A percentile compares a stretch with the other conserved stretches of the same genome.
Evolutionary conservation across 2,888 invertebrate species (phyloP).

Genomic region (Bursaphelenchus okinawaensis): DNA sequence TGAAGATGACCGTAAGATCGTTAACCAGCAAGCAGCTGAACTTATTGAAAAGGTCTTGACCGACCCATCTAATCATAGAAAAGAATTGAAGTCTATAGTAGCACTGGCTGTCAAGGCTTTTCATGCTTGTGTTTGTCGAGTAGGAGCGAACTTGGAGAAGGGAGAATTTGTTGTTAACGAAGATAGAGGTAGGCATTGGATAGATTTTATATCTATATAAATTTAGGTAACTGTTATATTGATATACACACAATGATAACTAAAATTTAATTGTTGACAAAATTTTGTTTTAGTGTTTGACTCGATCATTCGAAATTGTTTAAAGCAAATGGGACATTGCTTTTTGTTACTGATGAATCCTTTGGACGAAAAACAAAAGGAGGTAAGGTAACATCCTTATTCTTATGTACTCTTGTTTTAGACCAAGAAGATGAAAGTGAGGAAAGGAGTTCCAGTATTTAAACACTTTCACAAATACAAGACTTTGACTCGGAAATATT

Average conservation of each 20-base stretch:
- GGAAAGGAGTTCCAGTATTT: slow-evolving; percentile 6
- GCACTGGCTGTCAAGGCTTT: slow-evolving; percentile 47
- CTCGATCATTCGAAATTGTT: slow-evolving; percentile 43
- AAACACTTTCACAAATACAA: slow-evolving; percentile 34
- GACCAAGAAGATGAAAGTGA: background rate
- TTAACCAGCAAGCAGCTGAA: slow-evolving; percentile 16
- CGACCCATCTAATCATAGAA: slow-evolving; percentile 19
- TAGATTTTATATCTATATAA: no score
- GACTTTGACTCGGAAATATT: slow-evolving; percentile 31
- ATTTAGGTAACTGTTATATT: no score
- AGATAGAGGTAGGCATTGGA: slow-evolving; percentile 40
- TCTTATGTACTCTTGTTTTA: background rate
- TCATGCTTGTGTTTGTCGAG: slow-evolving; percentile 46
- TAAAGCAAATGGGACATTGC: slow-evolving; percentile 38
- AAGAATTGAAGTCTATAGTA: slow-evolving; percentile 25
- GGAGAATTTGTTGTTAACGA: slow-evolving; percentile 44
- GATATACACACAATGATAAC: no score
- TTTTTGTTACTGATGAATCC: slow-evolving; percentile 35
- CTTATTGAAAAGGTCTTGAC: slow-evolving; percentile 19
- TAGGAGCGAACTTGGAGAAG: slow-evolving; percentile 44
- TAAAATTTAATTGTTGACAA: background rate
- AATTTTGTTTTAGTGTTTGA: slow-evolving; percentile 41
- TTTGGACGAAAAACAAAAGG: slow-evolving; percentile 12
- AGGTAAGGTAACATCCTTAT: background rate
- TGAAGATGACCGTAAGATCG: slow-evolving; percentile 26